Conservation (phyloP, 1,140 invertebrate species). For the Drosophila ercepeae region DNA sequence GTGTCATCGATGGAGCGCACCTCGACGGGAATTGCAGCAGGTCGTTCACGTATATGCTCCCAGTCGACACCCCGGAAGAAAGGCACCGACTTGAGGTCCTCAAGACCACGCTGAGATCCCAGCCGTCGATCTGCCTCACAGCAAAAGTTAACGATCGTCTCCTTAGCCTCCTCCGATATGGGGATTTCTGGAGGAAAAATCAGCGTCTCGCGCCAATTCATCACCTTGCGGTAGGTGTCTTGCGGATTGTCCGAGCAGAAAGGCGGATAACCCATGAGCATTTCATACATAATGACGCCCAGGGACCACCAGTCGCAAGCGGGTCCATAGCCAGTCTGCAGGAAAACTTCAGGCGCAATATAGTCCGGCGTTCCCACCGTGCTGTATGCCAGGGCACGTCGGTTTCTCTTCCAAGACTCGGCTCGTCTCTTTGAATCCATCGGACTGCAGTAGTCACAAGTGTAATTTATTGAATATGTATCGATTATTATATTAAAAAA, state of each 20-base stretch:
- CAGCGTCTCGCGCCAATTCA: constrained; percentile 99
- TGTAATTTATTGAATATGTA: too few relatives aligned
- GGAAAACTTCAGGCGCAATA: constrained; percentile 96
- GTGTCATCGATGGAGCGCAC: constrained; percentile 98
- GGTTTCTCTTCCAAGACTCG: constrained; percentile 99
- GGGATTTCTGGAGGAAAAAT: constrained; percentile 99
- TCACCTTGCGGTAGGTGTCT: constrained; percentile 99
- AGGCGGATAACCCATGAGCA: constrained; percentile 99
- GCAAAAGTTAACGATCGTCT: constrained; percentile 95
- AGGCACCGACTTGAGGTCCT: constrained; percentile 93
- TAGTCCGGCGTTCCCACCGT: constrained; percentile 99
- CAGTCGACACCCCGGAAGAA: constrained; percentile 98
- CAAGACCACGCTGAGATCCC: constrained; percentile 94
- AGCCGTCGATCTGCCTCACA: constrained; percentile 96
- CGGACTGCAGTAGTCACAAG: too few relatives aligned
- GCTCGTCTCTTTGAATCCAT: constrained; percentile 98
- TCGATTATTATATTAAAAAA: too few relatives aligned
- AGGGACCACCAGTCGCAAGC: constrained; percentile 99
- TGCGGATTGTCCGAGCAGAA: constrained; percentile 99
- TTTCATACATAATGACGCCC: constrained; percentile 99
- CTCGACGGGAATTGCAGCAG: constrained; percentile 98
- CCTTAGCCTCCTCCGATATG: constrained; percentile 96
- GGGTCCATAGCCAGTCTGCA: constrained; percentile 98
- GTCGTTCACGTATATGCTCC: constrained; percentile 98
- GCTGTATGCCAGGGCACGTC: constrained; percentile 95